Base-by-base conservation (phyloP, 2,113 vertebrate genomes). In the Genyomyrus donnyi region DNA sequence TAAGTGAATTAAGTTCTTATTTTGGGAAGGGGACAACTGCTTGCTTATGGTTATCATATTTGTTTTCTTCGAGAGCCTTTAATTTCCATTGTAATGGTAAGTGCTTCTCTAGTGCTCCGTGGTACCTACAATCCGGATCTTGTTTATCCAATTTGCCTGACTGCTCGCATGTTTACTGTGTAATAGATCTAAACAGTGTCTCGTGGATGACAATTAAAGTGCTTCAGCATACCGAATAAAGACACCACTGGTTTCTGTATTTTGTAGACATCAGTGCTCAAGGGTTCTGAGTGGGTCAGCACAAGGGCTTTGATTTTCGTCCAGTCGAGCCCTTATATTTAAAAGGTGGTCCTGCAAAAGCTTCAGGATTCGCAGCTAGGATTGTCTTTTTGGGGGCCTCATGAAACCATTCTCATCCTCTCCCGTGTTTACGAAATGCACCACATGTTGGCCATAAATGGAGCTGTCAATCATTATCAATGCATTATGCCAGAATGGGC, bases 121-220 rank as follows among this genome's bases (percentile, higher is more conserved):
- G 39, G 53, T 62, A 35, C 87, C 56, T 88, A 24, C 15, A 62
- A 21, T 45, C 13, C n/a, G 31, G 31, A 66, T 93, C 93, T 92
- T 95, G 90, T 93, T 93, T 90, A 91, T 92, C 92, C 90, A 80
- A 93, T 93, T 93, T 87, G n/a, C 92, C 90, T 93, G 90, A 93
- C 89, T 91, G 92, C 92, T 92, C 91, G 90, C 91, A 88, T 90
- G 88, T 90, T 91, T 94, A 93, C 91, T 95, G 94, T 95, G 31
- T 19, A 95, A 94, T 90, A 86, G 91, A 94, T 92, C 92, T 92
- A 91, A 88, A 19, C 85, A 87, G 62, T 95, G 95, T 95, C 93
- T 93, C 62, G 62, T 94, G 92, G 94, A 92, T 7, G 90, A 93
- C 93, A 92, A 94, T 95, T 95, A 95, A 95, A 95, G 90, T 77